Conservation (phyloP, 2,888 invertebrate genomes). For the Antheraea assamensis region DNA sequence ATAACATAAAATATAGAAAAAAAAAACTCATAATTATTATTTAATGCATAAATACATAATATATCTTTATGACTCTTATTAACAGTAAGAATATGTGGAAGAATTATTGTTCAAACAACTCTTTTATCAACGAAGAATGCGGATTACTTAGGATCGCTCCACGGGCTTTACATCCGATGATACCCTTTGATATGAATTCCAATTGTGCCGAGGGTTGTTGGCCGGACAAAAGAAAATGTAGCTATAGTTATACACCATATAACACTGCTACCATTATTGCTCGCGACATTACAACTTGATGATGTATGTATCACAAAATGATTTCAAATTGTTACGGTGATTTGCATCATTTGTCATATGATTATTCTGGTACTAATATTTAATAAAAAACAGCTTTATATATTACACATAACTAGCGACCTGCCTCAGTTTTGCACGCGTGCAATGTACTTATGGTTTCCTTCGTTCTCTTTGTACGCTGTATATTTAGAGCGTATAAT, state of each 20-base stretch:
- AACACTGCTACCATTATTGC: neutral
- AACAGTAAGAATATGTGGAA: neutral
- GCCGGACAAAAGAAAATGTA: neutral
- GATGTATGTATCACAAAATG: neutral
- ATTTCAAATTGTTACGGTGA: neutral
- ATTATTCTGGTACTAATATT: neutral
- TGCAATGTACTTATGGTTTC: too few species aligned
- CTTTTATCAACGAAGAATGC: neutral
- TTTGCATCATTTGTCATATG: neutral
- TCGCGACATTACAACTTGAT: neutral
- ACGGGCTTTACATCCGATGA: constrained; percentile 2
- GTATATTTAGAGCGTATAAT: too few species aligned
- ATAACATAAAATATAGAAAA: neutral
- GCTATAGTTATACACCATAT: neutral
- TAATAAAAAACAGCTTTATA: too few species aligned
- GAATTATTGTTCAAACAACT: neutral
- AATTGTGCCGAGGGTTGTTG: constrained; percentile 1
- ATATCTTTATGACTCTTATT: neutral
- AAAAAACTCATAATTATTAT: neutral
- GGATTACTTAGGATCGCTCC: constrained; percentile 3
- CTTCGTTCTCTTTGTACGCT: too few species aligned
- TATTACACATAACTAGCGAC: too few species aligned
- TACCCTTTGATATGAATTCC: constrained; percentile 8
- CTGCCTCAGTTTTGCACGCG: too few species aligned
- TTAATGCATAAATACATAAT: neutral